A percentile compares a stretch with the other conserved stretches of the same genome.
Conservation (phyloP, 2,797 vertebrate species). For the Acanthopagrus latus region DNA sequence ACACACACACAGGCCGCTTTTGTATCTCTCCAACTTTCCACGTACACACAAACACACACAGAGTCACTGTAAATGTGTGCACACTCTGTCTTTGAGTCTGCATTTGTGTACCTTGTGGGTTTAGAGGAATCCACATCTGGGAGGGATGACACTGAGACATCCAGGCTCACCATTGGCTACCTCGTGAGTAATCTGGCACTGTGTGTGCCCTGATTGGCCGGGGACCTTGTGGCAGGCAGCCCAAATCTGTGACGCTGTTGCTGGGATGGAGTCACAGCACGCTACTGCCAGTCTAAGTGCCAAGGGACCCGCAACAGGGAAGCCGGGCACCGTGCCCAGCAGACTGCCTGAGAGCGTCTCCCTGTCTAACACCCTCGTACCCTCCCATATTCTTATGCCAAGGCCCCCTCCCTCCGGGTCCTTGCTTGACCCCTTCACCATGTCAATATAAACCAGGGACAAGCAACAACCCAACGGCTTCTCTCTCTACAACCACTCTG, state of each 20-base stretch:
- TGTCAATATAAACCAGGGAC: slow-evolving; percentile 36
- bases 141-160: slow-evolving; percentile 59
- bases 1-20: slow-evolving; percentile 3
- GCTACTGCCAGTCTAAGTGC: slow-evolving; percentile 65
- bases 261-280: slow-evolving; percentile 76
- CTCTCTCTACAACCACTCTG: not conserved
- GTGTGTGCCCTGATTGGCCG: slow-evolving; percentile 66
- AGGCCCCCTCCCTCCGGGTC: slow-evolving; percentile 19
- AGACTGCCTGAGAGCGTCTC: slow-evolving; percentile 60
- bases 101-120: slow-evolving; percentile 73
- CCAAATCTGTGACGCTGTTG: slow-evolving; percentile 79
- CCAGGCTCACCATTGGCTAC: slow-evolving; percentile 66
- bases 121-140: slow-evolving; percentile 76
- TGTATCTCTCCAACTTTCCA: slow-evolving; percentile 7
- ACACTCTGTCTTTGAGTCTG: slow-evolving; percentile 41
- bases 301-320: slow-evolving; percentile 60
- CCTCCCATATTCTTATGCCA: slow-evolving; percentile 25
- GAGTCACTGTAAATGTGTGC: slow-evolving; percentile 8
- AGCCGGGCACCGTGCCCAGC: slow-evolving; percentile 63
- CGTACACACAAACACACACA: not conserved
- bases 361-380: slow-evolving; percentile 41
- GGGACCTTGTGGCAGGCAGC: slow-evolving; percentile 55
- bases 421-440: slow-evolving; percentile 33
- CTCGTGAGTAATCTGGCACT: slow-evolving; percentile 58
- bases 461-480: slow-evolving; percentile 26